phyloP scores from a whole-genome alignment of 2,888 invertebrate species.

The Steinernema carpocapsae region DNA sequence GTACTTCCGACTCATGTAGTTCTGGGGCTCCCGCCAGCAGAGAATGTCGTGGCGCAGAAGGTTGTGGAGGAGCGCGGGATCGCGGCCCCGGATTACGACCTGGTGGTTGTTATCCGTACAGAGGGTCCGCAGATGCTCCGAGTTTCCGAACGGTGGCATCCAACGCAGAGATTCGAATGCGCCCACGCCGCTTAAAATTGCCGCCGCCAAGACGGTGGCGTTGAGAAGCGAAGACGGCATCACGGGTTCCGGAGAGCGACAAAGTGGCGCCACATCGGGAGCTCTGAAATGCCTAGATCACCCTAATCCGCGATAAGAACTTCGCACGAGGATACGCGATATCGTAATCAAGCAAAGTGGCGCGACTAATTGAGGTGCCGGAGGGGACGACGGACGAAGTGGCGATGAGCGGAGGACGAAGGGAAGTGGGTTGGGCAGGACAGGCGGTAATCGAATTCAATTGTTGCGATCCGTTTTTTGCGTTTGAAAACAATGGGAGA shows the following conservation, averaged over 20 bases:
- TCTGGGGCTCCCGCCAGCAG: slow-evolving; percentile 41
- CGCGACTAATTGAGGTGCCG: background rate
- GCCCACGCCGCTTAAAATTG: background rate
- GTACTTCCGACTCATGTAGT: slow-evolving; percentile 44
- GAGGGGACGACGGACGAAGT: no score
- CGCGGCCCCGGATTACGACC: slow-evolving; percentile 46
- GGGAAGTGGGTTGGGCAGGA: no score
- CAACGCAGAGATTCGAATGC: slow-evolving; percentile 39
- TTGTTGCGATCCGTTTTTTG: no score
- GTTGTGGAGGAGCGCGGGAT: slow-evolving; percentile 39
- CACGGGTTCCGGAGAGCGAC: no score
- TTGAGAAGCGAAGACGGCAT: background rate
- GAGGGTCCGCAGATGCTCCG: slow-evolving; percentile 41
- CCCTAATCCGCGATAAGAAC: background rate
- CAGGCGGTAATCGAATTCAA: no score
- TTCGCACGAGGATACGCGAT: background rate
- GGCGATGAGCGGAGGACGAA: no score
- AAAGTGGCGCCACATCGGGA: background rate
- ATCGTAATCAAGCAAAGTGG: background rate
- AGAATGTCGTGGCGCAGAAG: slow-evolving; percentile 48
- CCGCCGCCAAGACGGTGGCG: background rate
- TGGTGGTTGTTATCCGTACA: slow-evolving; percentile 57
- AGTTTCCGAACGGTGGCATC: slow-evolving; percentile 50
- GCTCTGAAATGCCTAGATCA: background rate
- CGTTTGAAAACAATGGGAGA: no score